Conservation (phyloP, 2,113 vertebrate species). For the Eretmochelys imbricata region DNA sequence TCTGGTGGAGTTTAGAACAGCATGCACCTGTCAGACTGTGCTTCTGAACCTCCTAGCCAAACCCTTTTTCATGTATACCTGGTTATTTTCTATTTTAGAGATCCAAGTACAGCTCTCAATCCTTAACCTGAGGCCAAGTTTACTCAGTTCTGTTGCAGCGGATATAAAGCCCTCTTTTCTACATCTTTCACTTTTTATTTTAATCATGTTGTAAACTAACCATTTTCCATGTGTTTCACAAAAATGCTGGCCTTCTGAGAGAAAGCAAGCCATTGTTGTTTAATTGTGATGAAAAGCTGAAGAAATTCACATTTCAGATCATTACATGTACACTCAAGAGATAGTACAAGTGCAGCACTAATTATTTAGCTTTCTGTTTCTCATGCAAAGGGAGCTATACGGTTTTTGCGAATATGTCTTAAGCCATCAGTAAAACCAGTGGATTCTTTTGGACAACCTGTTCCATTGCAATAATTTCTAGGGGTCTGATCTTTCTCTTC, state of each 20-base stretch:
- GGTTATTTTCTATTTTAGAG: background rate
- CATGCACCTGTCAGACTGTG: background rate
- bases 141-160: background rate
- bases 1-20: background rate
- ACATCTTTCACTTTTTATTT: background rate
- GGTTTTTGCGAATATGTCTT: background rate
- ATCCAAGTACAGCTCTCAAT: background rate
- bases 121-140: background rate
- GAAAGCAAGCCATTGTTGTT: background rate
- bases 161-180: background rate
- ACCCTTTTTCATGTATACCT: background rate
- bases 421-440: background rate
- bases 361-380: background rate
- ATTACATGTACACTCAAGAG: background rate
- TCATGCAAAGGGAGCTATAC: background rate
- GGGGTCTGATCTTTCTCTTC: background rate
- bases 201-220: background rate
- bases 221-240: background rate
- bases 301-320: background rate
- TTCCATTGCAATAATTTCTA: background rate
- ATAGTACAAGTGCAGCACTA: background rate
- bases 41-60: background rate
- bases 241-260: background rate
- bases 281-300: background rate
- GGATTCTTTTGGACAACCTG: background rate